Evolutionary conservation across 2,113 vertebrate species (phyloP).

Genomic region (Gobius niger): DNA sequence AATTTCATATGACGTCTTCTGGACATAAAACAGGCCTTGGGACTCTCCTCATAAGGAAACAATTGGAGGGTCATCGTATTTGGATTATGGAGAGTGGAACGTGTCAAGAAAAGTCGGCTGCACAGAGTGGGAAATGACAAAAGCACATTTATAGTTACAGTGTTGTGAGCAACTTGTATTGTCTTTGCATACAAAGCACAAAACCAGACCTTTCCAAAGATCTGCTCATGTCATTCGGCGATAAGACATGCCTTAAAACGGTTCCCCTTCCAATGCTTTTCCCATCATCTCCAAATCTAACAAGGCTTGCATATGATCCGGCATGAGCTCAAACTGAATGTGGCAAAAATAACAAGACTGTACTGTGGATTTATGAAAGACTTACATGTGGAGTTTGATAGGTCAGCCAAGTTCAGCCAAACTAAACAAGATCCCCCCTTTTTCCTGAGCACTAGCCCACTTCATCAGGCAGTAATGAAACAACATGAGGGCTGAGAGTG

Average conservation of each 20-base stretch:
- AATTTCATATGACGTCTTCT: slow-evolving; percentile 2
- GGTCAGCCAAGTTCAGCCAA: slow-evolving; percentile 60
- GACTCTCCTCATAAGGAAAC: slow-evolving; percentile 41
- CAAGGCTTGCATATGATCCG: slow-evolving; percentile 37
- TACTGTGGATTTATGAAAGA: slow-evolving; percentile 60
- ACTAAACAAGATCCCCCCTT: slow-evolving; percentile 65
- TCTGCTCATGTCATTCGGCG: slow-evolving; percentile 66
- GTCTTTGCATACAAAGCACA: slow-evolving; percentile 40
- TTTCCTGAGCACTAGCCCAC: slow-evolving; percentile 60
- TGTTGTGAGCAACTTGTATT: slow-evolving; percentile 32
- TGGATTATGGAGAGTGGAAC: slow-evolving; percentile 24
- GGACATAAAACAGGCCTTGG: slow-evolving; percentile 51
- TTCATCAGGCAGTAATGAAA: slow-evolving; percentile 71
- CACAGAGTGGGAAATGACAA: slow-evolving; percentile 13
- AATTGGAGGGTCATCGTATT: slow-evolving; percentile 54
- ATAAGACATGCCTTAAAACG: slow-evolving; percentile 54
- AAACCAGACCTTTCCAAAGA: slow-evolving; percentile 43
- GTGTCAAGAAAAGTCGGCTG: slow-evolving; percentile 13
- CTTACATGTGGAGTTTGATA: slow-evolving; percentile 60
- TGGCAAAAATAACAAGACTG: slow-evolving; percentile 57
- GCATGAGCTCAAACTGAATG: slow-evolving; percentile 43
- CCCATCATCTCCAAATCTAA: slow-evolving; percentile 46
- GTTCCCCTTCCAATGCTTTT: slow-evolving; percentile 39
- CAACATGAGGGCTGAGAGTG: slow-evolving; percentile 49
- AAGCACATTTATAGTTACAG: slow-evolving; percentile 19